Evolutionary conservation across 2,888 invertebrate species (phyloP).

Genomic region (Hirtodrosophila histrioides): DNA sequence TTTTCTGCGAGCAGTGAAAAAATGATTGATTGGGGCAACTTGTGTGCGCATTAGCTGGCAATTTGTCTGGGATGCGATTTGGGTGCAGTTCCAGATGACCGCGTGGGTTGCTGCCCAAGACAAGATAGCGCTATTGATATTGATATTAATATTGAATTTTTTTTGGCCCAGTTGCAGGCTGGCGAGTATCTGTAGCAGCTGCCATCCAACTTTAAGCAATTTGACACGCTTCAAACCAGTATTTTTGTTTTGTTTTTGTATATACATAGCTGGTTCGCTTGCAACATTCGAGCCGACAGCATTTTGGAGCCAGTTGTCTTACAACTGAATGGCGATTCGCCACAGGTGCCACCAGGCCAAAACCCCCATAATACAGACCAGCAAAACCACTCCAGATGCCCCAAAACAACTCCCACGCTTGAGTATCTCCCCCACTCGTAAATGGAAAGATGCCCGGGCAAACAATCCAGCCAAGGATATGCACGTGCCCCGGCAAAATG

Average conservation of each 20-base stretch:
- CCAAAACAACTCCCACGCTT: slow-evolving; percentile 15
- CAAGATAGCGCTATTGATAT: slow-evolving; percentile 49
- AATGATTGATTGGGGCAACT: slow-evolving; percentile 70
- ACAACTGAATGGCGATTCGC: slow-evolving; percentile 44
- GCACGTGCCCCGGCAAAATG: slow-evolving; percentile 42
- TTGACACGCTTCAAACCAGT: slow-evolving; percentile 71
- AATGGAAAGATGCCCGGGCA: slow-evolving; percentile 9
- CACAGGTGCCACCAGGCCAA: slow-evolving; percentile 54
- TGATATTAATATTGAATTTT: slow-evolving; percentile 49
- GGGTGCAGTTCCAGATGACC: slow-evolving; percentile 53
- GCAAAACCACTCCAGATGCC: slow-evolving; percentile 2
- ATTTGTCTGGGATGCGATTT: slow-evolving; percentile 62
- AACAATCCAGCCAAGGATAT: slow-evolving; percentile 28
- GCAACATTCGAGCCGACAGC: slow-evolving; percentile 61
- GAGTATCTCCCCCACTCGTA: not conserved
- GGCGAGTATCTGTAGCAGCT: slow-evolving; percentile 28
- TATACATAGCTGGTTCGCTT: slow-evolving; percentile 43
- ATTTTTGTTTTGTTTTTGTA: slow-evolving; percentile 19
- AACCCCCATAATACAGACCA: slow-evolving; percentile 9
- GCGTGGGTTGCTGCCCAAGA: slow-evolving; percentile 31
- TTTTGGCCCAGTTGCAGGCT: slow-evolving; percentile 43
- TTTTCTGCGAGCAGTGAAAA: slow-evolving; percentile 13
- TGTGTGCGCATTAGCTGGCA: slow-evolving; percentile 34
- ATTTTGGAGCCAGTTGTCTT: slow-evolving; percentile 43
- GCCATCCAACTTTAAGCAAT: slow-evolving; percentile 57